Base-by-base conservation (phyloP, 2,113 vertebrate species). In the Mesoclemmys tuberculata region DNA sequence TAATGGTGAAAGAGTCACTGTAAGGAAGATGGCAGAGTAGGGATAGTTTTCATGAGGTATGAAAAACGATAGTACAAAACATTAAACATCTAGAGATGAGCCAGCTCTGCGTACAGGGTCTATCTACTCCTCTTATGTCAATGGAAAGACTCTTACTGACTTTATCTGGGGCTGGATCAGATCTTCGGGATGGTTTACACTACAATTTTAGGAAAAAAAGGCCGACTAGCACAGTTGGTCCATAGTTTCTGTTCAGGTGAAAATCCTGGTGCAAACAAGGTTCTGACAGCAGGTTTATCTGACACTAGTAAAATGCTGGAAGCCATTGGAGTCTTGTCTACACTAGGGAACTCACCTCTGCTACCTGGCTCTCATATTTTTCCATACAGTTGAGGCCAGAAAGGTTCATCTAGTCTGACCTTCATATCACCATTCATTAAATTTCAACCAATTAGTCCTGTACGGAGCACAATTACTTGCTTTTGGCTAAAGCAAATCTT, bases 51-150 rank as follows among this genome's bases (percentile, higher is more conserved):
- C 93, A 95, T 93, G 96, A 58, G 55, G 83, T 24, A 2, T 1
- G 91, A 95, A 80, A 92, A 82, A 95, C 90, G 92, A 3, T 80
- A 94, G 89, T 87, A 88, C 58, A 83, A 81, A 93, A 90, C 80
- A 78, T 56, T 83, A 71, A 90, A 93, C 94, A 88, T 61, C 58
- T 51, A 90, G 84, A 58, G 41, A 87, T 85, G 82, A 91, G 81
- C 26, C 55, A 26, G 10, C 55, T 27, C 4, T 56, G 9, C 55
- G 26, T 5, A 56, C 55, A 56, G 26, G 55, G 54, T 21, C 6
- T 55, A 55, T 27, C 10, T 24, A 27, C 85, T 81, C 88, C 90
- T 87, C 90, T 80, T 80, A 85, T 2, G 11, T 55, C 80, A 52
- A 80, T 10, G 29, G 14, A 87, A 81, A 93, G 84, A 71, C 61